Conservation (phyloP, 2,113 vertebrate genomes). For the Phyllostomus hastatus region DNA sequence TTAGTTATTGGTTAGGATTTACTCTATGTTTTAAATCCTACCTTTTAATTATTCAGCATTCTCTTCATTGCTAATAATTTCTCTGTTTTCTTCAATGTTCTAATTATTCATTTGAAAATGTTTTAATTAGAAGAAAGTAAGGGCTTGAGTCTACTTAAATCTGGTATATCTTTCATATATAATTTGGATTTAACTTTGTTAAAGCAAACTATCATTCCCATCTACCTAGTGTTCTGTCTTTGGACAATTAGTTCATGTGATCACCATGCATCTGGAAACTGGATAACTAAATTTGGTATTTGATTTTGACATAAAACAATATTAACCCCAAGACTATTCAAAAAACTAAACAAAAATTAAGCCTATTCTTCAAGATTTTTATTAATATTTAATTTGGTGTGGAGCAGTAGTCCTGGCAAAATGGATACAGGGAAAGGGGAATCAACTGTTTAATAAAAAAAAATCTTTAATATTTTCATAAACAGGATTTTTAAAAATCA, state of each 20-base stretch:
- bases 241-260: neutral
- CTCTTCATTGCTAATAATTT: neutral
- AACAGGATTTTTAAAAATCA: neutral
- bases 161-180: neutral
- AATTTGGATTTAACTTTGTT: conserved; percentile 2
- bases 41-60: neutral
- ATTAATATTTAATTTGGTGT: neutral
- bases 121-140: neutral
- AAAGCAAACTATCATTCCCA: neutral
- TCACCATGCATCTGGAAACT: neutral
- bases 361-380: neutral
- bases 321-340: neutral
- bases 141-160: neutral
- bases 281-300: neutral
- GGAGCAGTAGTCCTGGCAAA: neutral
- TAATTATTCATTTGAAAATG: conserved; percentile 18
- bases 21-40: neutral
- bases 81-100: neutral
- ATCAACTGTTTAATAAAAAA: neutral
- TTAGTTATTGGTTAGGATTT: neutral
- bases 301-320: neutral
- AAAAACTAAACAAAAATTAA: neutral
- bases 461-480: neutral
- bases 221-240: neutral
- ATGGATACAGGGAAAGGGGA: neutral